phyloP scores from a whole-genome alignment of 1,140 invertebrate genomes.

The Megathymus violae region DNA sequence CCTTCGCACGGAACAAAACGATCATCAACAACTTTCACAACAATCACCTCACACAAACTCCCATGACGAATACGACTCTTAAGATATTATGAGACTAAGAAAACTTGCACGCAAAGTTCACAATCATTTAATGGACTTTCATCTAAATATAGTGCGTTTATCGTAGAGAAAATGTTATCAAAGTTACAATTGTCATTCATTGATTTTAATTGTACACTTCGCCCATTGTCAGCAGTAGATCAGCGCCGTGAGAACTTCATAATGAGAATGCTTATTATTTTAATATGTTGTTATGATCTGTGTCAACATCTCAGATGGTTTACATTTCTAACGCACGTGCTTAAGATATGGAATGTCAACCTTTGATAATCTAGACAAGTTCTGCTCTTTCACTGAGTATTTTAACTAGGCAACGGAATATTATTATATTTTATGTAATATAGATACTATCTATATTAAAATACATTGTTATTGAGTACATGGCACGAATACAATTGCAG shows the following conservation, averaged over 20 bases:
- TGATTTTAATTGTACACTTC: conserved; percentile 21
- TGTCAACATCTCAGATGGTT: conserved; percentile 18
- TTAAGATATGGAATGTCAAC: conserved; percentile 16
- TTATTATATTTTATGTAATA: no score
- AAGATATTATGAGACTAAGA: background rate
- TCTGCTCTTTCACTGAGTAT: background rate
- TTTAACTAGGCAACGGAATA: conserved; percentile 1
- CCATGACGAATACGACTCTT: conserved; percentile 1
- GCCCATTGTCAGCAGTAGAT: conserved; percentile 3
- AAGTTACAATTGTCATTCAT: conserved; percentile 14
- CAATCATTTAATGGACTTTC: background rate
- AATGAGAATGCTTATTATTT: conserved; percentile 15
- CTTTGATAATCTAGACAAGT: conserved; percentile 1
- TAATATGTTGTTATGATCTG: conserved; percentile 7
- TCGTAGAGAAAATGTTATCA: conserved; percentile 6
- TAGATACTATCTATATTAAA: no score
- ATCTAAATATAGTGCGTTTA: background rate
- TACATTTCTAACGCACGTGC: conserved; percentile 9
- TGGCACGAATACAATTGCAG: no score
- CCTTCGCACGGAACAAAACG: conserved; percentile 10
- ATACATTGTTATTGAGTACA: no score
- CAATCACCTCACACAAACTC: background rate
- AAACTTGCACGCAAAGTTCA: background rate
- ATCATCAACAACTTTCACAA: conserved; percentile 1
- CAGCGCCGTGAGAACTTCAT: conserved; percentile 18